phyloP scores from a whole-genome alignment of 2,888 invertebrate genomes.

The Protodeltote pygarga region DNA sequence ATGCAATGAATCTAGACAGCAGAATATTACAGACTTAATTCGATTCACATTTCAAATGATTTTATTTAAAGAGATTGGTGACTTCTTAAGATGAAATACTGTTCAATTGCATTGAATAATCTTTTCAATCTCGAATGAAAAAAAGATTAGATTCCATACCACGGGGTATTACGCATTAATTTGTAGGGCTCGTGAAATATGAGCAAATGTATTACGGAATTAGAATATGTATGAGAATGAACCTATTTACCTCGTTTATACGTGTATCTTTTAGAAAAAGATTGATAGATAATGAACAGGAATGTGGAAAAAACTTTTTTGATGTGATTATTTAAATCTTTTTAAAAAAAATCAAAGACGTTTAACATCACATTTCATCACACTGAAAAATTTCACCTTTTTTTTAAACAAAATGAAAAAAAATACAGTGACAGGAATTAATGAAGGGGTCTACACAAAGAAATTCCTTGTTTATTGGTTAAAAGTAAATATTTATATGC shows the following conservation, averaged over 20 bases:
- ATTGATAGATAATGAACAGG: too few relatives aligned
- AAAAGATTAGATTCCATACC: slow-evolving; percentile 45
- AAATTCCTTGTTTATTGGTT: too few relatives aligned
- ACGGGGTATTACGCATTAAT: slow-evolving; percentile 47
- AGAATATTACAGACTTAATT: slow-evolving; percentile 28
- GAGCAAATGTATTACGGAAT: slow-evolving; percentile 18
- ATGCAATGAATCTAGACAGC: slow-evolving; percentile 7
- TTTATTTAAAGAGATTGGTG: slow-evolving; percentile 43
- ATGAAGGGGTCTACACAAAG: too few relatives aligned
- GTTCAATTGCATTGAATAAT: slow-evolving; percentile 51
- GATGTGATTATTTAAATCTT: too few relatives aligned
- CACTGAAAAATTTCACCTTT: too few relatives aligned
- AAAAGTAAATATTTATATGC: too few relatives aligned
- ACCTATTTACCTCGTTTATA: neutral
- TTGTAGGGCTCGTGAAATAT: slow-evolving; percentile 28
- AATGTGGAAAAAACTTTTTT: too few relatives aligned
- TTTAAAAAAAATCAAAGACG: too few relatives aligned
- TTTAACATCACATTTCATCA: neutral
- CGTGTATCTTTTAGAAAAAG: too few relatives aligned
- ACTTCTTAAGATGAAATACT: slow-evolving; percentile 44
- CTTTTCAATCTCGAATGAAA: slow-evolving; percentile 51
- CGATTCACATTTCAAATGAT: slow-evolving; percentile 37
- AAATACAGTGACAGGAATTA: too few relatives aligned
- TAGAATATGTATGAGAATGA: slow-evolving; percentile 3
- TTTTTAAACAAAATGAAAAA: too few relatives aligned